Evolutionary conservation across 2,797 vertebrate genomes (phyloP), one percentile per base, ranked within the genome.

Genomic region (Chromis chromis): DNA sequence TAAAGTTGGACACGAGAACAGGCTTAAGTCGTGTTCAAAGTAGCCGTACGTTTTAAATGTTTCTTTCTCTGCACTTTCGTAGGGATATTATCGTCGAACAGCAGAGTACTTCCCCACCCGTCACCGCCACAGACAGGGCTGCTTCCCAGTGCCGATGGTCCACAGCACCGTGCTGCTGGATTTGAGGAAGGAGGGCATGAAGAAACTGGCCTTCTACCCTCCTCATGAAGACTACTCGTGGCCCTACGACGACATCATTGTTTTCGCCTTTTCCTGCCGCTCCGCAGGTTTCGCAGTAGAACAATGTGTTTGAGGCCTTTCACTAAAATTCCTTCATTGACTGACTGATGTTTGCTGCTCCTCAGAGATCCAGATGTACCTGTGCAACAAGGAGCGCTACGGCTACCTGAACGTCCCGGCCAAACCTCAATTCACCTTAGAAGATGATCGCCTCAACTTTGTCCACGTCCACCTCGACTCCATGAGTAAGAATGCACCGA

Each of bases 71-170:
- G 31, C 9, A 17, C n/a, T 21, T 33, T 17, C 49, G 3, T 72
- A 99, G 98, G 98, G 98, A 0, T 99, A 96, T 82, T 99, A 99
- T 79, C 96, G 97, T 0, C 94, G 98, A 2, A 99, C 98, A 0
- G 94, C 96, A 0, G 98, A 99, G 80, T 99, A 99, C 79, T 98
- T 98, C 85, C 98, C 98, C 22, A 99, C 97, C 48, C 96, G 96
- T 78, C 95, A 98, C 65, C 96, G 97, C 2, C 96, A 97, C 83
- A 93, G 92, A 0, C 52, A 83, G 19, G 97, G 96, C 89, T 99
- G 97, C 85, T 99, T 95, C 72, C 85, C 83, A 0, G 95, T 99
- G n/a, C 97, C 98, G 52, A 98, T 99, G 98, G 96, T 99, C 50
- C 96, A 98, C 19, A 98, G 96, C 81, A 97, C 96, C 22, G 76